These are phyloP conservation scores for Drosophila willistoni DNA, from an alignment of 1,140 invertebrate species.

Conservation along the genomic window DNA sequence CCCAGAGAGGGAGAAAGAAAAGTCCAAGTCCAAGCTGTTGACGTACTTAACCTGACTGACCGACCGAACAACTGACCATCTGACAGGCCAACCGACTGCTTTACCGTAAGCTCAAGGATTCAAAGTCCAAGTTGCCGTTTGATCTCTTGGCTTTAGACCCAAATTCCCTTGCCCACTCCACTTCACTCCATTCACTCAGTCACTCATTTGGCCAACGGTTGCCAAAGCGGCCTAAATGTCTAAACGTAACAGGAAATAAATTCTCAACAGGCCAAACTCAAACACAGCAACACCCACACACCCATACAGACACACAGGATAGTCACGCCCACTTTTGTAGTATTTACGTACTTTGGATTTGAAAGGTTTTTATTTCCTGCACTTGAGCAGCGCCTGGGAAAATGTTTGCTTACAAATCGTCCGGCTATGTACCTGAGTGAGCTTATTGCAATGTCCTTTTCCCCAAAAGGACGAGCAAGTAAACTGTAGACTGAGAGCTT, in stretches of 20 bases:
- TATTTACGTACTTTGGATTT: slow-evolving; percentile 12
- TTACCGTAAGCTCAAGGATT: slow-evolving; percentile 46
- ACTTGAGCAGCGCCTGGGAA: slow-evolving; percentile 10
- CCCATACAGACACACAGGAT: not conserved
- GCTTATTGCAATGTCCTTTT: slow-evolving; percentile 11
- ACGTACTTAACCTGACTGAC: slow-evolving; percentile 42
- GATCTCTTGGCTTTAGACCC: slow-evolving; percentile 47
- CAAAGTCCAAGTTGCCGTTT: slow-evolving; percentile 47
- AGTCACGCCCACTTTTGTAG: slow-evolving; percentile 3
- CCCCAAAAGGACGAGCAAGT: not conserved
- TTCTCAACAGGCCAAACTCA: slow-evolving; percentile 46
- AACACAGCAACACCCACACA: not conserved
- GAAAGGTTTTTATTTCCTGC: slow-evolving; percentile 14
- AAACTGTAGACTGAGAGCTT: not conserved
- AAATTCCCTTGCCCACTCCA: slow-evolving; percentile 1
- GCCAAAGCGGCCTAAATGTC: slow-evolving; percentile 55
- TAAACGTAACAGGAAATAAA: slow-evolving; percentile 58
- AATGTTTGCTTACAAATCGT: slow-evolving; percentile 14
- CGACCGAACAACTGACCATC: not conserved
- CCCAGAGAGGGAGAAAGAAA: not conserved
- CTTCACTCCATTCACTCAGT: not conserved
- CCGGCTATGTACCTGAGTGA: slow-evolving; percentile 4
- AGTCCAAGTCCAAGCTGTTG: slow-evolving; percentile 24
- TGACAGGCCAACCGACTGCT: slow-evolving; percentile 19
- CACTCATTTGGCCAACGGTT: slow-evolving; percentile 24